Conservation (phyloP, 2,113 vertebrate species). For the Tragelaphus strepsiceros region DNA sequence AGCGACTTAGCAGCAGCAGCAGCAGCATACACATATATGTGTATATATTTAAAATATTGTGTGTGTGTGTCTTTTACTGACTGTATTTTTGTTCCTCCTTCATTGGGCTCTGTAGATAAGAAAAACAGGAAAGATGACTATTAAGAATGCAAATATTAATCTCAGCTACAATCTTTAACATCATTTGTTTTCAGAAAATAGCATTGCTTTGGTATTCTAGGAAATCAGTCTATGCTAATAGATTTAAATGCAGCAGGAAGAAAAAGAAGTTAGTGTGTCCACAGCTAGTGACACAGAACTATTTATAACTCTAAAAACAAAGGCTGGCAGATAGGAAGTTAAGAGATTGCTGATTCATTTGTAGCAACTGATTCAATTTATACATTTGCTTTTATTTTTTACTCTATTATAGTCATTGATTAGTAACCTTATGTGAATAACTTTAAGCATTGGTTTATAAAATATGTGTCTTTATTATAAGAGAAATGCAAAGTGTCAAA, state of each 20-base stretch:
- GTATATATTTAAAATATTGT: neutral
- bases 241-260: neutral
- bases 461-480: neutral
- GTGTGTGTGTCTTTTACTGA: neutral
- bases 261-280: neutral
- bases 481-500: neutral
- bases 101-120: neutral
- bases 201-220: neutral
- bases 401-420: neutral
- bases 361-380: neutral
- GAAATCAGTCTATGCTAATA: neutral
- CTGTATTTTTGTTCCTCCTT: neutral
- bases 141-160: neutral
- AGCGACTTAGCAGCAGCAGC: no score
- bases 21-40: neutral
- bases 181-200: neutral
- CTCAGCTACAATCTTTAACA: neutral
- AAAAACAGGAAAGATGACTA: neutral
- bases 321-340: neutral
- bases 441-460: neutral
- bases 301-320: slow-evolving; percentile 4
- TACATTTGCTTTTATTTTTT: neutral
- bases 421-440: neutral
- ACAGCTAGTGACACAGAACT: neutral
- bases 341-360: neutral